Evolutionary conservation across 2,888 invertebrate genomes (phyloP).

Genomic region (Noctua pronuba): DNA sequence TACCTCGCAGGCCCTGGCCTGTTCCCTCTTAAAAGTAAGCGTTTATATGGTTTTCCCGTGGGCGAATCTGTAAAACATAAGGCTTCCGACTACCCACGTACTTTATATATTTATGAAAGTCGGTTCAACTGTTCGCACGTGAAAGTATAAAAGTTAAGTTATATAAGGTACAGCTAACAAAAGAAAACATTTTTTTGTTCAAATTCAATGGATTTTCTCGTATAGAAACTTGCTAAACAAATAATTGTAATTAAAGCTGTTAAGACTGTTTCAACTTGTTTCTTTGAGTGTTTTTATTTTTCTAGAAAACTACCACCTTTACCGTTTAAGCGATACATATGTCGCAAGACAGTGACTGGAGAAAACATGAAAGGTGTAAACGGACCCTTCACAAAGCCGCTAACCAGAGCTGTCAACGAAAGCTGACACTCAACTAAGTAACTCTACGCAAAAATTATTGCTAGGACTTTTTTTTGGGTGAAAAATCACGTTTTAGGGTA

Average conservation of each 20-base stretch:
- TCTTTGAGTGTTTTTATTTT: neutral
- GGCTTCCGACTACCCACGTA: conserved; percentile 4
- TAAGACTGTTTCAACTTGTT: neutral
- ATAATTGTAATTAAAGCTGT: neutral
- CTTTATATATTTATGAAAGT: neutral
- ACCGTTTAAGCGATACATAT: neutral
- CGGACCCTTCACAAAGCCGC: neutral
- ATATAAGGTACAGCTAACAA: neutral
- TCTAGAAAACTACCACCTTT: neutral
- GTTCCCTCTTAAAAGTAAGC: conserved; percentile 8
- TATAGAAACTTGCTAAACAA: neutral
- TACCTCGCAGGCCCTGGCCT: too few relatives aligned
- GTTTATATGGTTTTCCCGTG: conserved; percentile 13
- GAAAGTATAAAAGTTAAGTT: neutral
- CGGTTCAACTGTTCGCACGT: neutral
- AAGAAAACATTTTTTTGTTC: conserved; percentile 2
- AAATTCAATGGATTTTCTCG: neutral
- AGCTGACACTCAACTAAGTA: neutral
- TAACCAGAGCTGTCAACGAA: neutral
- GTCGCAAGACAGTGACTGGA: neutral
- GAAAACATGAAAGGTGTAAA: too few relatives aligned
- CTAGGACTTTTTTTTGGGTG: neutral
- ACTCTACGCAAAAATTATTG: neutral
- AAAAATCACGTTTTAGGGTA: too few relatives aligned
- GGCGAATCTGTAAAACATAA: conserved; percentile 11